A percentile compares a stretch with the other conserved stretches of the same genome.
These are phyloP conservation scores for Troides aeacus DNA, from an alignment of 2,888 invertebrate genomes.

Conservation along the genomic window DNA sequence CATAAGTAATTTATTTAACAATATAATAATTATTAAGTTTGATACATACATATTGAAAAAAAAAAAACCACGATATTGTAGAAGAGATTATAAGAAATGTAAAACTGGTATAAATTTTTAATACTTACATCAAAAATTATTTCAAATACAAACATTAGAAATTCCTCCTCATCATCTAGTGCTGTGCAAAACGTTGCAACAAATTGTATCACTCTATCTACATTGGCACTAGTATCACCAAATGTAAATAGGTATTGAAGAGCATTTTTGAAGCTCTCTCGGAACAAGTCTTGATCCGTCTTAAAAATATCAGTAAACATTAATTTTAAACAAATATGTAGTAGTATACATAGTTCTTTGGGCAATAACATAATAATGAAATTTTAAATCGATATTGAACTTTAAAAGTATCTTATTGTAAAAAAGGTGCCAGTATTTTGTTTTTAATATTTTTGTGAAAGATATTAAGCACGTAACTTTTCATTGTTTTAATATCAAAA, in stretches of 20 bases:
- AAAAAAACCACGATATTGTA: not conserved
- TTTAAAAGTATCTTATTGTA: too few species aligned
- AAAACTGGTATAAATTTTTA: not conserved
- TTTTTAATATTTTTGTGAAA: too few species aligned
- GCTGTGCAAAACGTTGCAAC: conserved; percentile 85
- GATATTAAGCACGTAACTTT: too few species aligned
- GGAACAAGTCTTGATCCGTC: conserved; percentile 79
- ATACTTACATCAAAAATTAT: conserved; percentile 81
- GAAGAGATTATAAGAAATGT: too few species aligned
- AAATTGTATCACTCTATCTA: conserved; percentile 85
- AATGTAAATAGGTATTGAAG: conserved; percentile 83
- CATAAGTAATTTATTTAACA: too few species aligned
- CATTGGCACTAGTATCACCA: conserved; percentile 84
- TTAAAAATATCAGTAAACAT: conserved; percentile 36
- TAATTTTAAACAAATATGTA: not conserved
- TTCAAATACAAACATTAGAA: conserved; percentile 81
- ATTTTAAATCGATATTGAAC: too few species aligned
- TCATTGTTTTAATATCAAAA: too few species aligned
- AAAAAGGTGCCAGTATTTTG: too few species aligned
- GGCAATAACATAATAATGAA: too few species aligned
- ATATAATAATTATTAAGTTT: too few species aligned
- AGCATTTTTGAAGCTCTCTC: conserved; percentile 82
- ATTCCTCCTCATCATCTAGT: conserved; percentile 78
- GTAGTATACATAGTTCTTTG: not conserved
- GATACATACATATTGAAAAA: not conserved